Base-by-base conservation (phyloP, 2,888 invertebrate genomes). In the Germaria angustata region DNA sequence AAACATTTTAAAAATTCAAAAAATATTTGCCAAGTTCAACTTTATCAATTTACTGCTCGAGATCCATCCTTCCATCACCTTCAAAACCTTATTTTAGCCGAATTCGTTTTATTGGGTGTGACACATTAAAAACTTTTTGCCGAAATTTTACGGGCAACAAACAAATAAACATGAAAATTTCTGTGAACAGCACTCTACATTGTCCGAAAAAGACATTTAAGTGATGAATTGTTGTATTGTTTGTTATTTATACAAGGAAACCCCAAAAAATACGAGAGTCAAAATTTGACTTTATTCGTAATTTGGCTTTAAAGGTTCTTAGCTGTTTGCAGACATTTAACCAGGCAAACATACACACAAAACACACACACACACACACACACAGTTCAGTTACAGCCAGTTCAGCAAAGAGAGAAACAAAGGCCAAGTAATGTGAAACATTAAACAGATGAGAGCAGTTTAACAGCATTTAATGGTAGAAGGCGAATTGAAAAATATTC, bases 161-260 rank as follows among this genome's bases (percentile, higher is more conserved):
- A 68, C 55, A 79, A 84, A 77, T 71, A 44, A 63, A 63, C 73
- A 63, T 66, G 57, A 73, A 72, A 82, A 65, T 41, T 17, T 80
- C 71, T 81, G 53, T 66, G 57, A 46, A 49, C 49, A 61, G 22
- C 68, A 51, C 65, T 71, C 73, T 73, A 77, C 69, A 71, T 57
- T 68, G 71, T 78, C 72, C 77, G 68, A 85, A 80, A 84, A 83
- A 83, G 85, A 86, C 86, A 86, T 85, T 86, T 84, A 84, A 86
- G 86, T 87, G 87, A 87, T 86, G 87, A 87, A 87, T 87, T 86
- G 87, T 87, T 86, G 85, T 84, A 66, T 75, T 87, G 84, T 86
- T 86, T 86, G 86, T 84, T 86, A 82, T 85, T 84, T 85, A 81
- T 81, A 80, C 77, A 80, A 81, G 75, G 61, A 73, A 84, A 85